Conservation (phyloP, 92 coral and sea anemone species). For the Desmophyllum pertusum region DNA sequence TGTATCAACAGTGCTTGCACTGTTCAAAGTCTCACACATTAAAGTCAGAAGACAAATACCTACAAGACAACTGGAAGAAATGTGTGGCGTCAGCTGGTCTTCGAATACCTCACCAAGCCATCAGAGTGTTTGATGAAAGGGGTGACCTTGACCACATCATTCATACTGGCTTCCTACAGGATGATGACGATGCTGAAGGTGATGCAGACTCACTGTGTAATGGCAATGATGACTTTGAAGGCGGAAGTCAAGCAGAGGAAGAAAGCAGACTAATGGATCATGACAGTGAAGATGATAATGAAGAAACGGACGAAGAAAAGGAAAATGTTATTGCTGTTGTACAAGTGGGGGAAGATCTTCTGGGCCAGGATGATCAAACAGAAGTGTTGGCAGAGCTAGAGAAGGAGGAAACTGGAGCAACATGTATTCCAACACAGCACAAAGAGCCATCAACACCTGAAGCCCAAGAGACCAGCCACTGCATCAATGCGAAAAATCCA, state of each 20-base stretch:
- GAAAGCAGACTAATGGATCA: not conserved
- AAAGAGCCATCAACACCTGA: constrained; percentile 1
- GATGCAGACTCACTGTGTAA: not conserved
- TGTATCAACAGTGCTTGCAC: no score
- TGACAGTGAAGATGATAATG: not conserved
- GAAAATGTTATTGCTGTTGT: constrained; percentile 18
- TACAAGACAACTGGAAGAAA: not conserved
- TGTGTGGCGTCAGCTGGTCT: not conserved
- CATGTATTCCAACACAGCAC: not conserved
- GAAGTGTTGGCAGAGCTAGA: not conserved
- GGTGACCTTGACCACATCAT: not conserved
- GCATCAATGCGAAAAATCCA: not conserved
- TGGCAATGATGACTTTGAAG: not conserved
- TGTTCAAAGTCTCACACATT: not conserved
- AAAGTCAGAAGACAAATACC: not conserved
- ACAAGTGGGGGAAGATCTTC: constrained; percentile 13
- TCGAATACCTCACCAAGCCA: not conserved
- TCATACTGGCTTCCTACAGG: not conserved
- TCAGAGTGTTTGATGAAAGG: not conserved
- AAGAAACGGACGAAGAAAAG: constrained; percentile 10
- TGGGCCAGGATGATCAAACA: constrained; percentile 10
- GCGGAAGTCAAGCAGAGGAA: not conserved
- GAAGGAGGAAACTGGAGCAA: not conserved
- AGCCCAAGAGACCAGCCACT: constrained; percentile 5
- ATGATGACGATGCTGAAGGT: not conserved